Conservation (phyloP, 2,888 invertebrate species). For the Zaprionus obscuricornis region DNA sequence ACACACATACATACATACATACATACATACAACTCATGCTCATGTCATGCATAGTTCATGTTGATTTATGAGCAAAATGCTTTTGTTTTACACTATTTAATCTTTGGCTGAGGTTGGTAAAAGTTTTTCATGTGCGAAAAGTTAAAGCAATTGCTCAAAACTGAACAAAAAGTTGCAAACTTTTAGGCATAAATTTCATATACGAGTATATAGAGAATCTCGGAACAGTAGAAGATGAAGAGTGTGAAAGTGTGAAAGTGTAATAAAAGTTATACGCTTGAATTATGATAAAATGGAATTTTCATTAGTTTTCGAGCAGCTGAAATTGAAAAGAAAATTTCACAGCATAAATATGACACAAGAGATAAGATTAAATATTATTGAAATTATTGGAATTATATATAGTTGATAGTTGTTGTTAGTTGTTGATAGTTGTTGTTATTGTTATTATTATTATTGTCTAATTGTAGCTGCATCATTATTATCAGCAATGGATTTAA, state of each 20-base stretch:
- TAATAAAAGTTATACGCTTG: constrained; percentile 5
- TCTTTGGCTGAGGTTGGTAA: too few relatives aligned
- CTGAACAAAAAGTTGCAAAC: constrained; percentile 1
- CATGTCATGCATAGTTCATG: too few relatives aligned
- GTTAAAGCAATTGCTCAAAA: too few relatives aligned
- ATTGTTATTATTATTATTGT: neutral
- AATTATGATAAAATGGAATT: constrained; percentile 22
- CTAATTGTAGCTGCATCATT: constrained; percentile 88
- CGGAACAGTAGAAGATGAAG: neutral
- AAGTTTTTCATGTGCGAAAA: neutral
- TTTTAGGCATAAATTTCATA: constrained; percentile 23
- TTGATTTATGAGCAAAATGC: too few relatives aligned
- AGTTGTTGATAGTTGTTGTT: constrained; percentile 9
- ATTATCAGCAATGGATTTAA: constrained; percentile 90
- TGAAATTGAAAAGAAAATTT: constrained; percentile 1
- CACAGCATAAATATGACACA: constrained; percentile 4
- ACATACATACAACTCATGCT: neutral
- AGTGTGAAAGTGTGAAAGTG: neutral
- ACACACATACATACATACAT: neutral
- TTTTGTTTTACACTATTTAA: too few relatives aligned
- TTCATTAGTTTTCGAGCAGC: constrained; percentile 20
- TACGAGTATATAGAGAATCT: neutral
- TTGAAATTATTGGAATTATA: too few relatives aligned
- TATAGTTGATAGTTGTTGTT: too few relatives aligned
- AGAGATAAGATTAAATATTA: too few relatives aligned